These are phyloP conservation scores for Cossypha heuglini DNA, from an alignment of 2,797 vertebrate genomes.

Conservation along the genomic window DNA sequence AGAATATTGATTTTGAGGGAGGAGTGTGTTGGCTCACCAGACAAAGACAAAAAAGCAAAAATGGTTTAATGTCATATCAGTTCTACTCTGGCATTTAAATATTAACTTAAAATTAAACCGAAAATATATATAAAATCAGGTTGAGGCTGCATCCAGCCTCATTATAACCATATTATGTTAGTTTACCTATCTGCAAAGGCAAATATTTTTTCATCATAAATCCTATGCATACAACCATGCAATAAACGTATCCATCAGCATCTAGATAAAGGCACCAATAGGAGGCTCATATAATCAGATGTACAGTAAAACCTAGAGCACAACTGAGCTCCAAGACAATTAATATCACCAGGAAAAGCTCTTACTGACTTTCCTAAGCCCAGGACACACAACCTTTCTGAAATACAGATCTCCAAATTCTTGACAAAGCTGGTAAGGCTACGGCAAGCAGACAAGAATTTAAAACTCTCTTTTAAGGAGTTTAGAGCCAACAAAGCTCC, in stretches of 20 bases:
- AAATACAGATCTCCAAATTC: background rate
- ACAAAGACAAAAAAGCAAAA: background rate
- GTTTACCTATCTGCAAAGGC: background rate
- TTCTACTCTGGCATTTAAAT: background rate
- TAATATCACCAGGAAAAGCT: background rate
- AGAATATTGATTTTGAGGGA: background rate
- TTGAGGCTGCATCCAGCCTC: background rate
- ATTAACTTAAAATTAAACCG: background rate
- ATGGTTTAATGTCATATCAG: background rate
- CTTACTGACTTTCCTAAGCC: background rate
- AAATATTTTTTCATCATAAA: background rate
- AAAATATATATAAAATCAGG: background rate
- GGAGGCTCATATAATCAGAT: background rate
- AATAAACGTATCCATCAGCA: background rate
- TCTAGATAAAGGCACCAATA: background rate
- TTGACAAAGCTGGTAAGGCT: constrained; percentile 30
- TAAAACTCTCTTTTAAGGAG: constrained; percentile 57
- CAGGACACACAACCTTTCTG: background rate
- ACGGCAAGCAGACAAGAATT: constrained; percentile 41
- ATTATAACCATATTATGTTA: background rate
- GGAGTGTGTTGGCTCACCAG: background rate
- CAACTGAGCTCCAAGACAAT: background rate
- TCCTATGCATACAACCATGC: background rate
- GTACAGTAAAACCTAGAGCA: background rate
- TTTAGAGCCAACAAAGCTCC: constrained; percentile 58